A percentile compares a stretch with the other conserved stretches of the same genome.
phyloP scores from a whole-genome alignment of 2,888 invertebrate species.

The Heliconius sara region DNA sequence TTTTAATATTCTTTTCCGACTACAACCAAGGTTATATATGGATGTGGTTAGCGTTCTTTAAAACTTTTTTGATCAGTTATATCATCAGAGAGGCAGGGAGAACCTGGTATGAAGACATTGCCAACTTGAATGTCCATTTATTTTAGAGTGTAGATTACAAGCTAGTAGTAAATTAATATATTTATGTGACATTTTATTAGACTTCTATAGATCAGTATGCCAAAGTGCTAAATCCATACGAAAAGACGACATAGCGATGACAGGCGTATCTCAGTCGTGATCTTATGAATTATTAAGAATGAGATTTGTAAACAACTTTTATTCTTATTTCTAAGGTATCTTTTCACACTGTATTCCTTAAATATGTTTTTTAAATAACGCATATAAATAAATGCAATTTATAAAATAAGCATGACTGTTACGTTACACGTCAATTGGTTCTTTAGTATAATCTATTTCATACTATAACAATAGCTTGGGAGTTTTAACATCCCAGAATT shows the following conservation, averaged over 20 bases:
- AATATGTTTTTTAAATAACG: too few relatives aligned
- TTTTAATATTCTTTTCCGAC: not conserved
- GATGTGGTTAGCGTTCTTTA: not conserved
- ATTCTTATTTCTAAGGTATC: not conserved
- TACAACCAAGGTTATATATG: not conserved
- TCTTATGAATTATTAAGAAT: not conserved
- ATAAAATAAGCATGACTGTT: too few relatives aligned
- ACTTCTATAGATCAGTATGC: not conserved
- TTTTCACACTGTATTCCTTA: not conserved
- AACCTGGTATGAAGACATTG: too few relatives aligned
- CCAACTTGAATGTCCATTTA: too few relatives aligned
- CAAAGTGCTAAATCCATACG: constrained; percentile 1
- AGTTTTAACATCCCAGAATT: not conserved
- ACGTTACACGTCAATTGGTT: too few relatives aligned
- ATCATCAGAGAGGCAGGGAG: too few relatives aligned
- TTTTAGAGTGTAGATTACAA: too few relatives aligned
- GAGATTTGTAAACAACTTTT: not conserved
- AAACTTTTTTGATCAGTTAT: too few relatives aligned
- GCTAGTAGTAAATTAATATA: not conserved
- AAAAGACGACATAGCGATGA: not conserved
- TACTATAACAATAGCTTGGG: too few relatives aligned
- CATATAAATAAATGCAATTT: too few relatives aligned
- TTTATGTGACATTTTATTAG: not conserved
- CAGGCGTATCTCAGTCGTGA: not conserved
- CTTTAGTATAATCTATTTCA: too few relatives aligned